Evolutionary conservation across 1,140 invertebrate genomes (phyloP), one percentile per base, ranked within the genome.

Genomic region (Danaus melanippus): DNA sequence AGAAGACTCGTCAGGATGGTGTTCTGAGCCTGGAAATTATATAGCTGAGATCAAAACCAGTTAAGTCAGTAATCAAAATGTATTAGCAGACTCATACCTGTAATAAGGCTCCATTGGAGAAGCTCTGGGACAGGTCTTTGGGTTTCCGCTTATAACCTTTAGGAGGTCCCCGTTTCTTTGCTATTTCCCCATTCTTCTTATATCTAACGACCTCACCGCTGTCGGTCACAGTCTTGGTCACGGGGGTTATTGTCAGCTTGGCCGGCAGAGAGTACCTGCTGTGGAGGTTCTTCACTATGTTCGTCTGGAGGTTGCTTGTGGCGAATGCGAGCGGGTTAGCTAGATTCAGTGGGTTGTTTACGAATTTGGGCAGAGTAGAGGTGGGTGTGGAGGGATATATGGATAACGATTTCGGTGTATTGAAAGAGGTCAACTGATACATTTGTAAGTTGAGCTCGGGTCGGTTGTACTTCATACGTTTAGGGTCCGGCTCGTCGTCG

Each of bases 61-160:
- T 32, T 32, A 3, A 32, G 21, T 32, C 21, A 7, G 21, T 0
- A 7, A 32, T 32, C 4, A 7, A 7, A 32, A 32, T 2, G 21
- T 32, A 4, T 32, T 32, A 8, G 6, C 5, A 32, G 21, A 46
- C 12, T 41, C 48, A 42, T 58, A 82, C 76, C 67, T 80, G 76
- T 59, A 77, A 58, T 8, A 79, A 48, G 21, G 71, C 67, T 15
- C 74, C 79, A 58, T 76, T 78, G 12, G 58, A 71, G 39, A 80
- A 76, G 57, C 75, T 81, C 56, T 79, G 75, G 0, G 78, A 79
- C 8, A 83, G 52, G 54, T 81, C 74, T 40, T 85, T 85, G 0
- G 82, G 82, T 59, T 85, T 85, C 48, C 82, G 52, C 42, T 85
- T 85, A 48, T 85, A 85, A 0, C 82, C 82, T 46, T 85, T 85